These are phyloP conservation scores for Lasiurus cinereus DNA, from an alignment of 2,113 vertebrate species.

Conservation along the genomic window DNA sequence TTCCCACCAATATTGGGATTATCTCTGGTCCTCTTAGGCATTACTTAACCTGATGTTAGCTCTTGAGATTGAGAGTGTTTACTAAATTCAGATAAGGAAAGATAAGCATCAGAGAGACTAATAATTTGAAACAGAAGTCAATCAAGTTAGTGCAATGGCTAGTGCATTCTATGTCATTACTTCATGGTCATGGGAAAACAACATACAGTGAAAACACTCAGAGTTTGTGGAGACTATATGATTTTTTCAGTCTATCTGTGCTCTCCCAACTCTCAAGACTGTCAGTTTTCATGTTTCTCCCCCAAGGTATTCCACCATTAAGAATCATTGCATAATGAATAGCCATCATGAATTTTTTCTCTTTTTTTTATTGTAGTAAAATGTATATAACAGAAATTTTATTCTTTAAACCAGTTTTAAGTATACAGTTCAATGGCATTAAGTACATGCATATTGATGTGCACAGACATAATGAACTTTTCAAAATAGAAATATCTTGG, in stretches of 20 bases:
- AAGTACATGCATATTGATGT: not conserved
- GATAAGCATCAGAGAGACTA: not conserved
- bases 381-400: not conserved
- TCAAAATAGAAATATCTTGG: slow-evolving; percentile 22
- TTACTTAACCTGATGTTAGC: not conserved
- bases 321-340: not conserved
- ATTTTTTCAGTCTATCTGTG: not conserved
- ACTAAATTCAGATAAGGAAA: not conserved
- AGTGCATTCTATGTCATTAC: not conserved
- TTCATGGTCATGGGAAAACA: not conserved
- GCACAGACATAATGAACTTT: not conserved
- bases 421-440: not conserved
- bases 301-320: not conserved
- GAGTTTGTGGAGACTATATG: not conserved
- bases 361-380: not conserved
- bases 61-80: not conserved
- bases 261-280: not conserved
- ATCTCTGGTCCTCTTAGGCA: not conserved
- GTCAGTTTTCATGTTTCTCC: not conserved
- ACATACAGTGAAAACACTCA: not conserved
- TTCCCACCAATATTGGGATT: not conserved
- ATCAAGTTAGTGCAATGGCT: not conserved
- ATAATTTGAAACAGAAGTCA: not conserved
- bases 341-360: not conserved
- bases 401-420: slow-evolving; percentile 39